Evolutionary conservation across 2,797 vertebrate species (phyloP).

Genomic region (Phoxinus dragarum): DNA sequence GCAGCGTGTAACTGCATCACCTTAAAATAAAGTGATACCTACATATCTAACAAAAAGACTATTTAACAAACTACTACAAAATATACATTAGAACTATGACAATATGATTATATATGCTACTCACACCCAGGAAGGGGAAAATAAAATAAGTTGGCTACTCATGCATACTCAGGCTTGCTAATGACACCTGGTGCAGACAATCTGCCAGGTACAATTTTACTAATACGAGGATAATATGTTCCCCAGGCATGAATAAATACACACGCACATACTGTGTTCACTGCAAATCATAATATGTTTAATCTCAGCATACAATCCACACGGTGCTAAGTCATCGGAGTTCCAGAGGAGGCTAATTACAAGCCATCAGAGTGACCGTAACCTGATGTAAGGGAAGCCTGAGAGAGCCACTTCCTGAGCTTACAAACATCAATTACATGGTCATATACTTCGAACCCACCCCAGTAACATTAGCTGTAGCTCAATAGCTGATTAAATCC

Average conservation of each 20-base stretch:
- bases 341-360: conserved; percentile 29
- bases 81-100: background rate
- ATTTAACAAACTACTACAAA: background rate
- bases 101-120: conserved; percentile 6
- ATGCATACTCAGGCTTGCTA: background rate
- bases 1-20: no score
- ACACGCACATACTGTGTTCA: background rate
- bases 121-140: background rate
- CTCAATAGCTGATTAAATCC: conserved; percentile 10
- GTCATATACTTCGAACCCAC: background rate
- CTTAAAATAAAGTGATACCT: no score
- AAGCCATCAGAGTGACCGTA: background rate
- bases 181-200: conserved; percentile 6
- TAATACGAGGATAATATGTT: conserved; percentile 21
- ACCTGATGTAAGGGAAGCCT: background rate
- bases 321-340: background rate
- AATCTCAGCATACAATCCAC: background rate
- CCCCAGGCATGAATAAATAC: conserved; percentile 32
- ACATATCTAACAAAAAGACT: background rate
- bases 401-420: background rate
- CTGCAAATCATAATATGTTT: conserved; percentile 1
- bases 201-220: conserved; percentile 12
- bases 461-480: background rate
- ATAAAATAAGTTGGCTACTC: background rate
- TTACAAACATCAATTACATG: background rate